Base-by-base conservation (phyloP, 2,888 invertebrate species). In the Melolontha melolontha region DNA sequence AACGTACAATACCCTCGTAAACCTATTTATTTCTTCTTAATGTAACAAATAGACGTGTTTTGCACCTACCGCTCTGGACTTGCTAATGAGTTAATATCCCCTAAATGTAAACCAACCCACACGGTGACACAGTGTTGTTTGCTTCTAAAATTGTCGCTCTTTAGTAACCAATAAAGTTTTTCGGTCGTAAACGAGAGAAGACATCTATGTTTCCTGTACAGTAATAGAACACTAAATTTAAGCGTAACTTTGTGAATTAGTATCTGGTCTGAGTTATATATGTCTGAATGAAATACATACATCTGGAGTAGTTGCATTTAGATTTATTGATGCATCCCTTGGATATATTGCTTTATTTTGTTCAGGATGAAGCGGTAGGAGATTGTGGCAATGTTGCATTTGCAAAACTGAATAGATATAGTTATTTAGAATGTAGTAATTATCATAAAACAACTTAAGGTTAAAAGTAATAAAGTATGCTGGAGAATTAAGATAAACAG, bases 131-230 rank as follows among this genome's bases (percentile, higher is more conserved):
- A 6, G 14, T 27, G 12, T 12, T 44, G 57, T 57, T 57, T 44
- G 57, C 22, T 11, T 57, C 57, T 57, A 57, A 57, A 57, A 42
- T 57, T 57, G 44, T 57, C 44, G 42, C 42, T 44, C 27, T 57
- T 57, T 57, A 57, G 42, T 57, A 57, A 44, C 57, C 57, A 57
- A 12, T 57, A 57, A 57, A 39, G 27, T 11, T 57, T 42, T 57
- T 27, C 34, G 27, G 42, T 42, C 42, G 42, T 57, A 27, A 57
- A 44, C 57, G 22, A 57, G 7, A 34, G 44, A 57, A 42, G 42
- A 57, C 57, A 42, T 57, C 57, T 57, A 57, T 57, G 55, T 57
- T 42, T 57, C 57, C 57, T 57, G 42, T 57, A 57, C 57, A 27
- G 12, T 44, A 44, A 44, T 57, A 57, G 57, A 44, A 27, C 10